These are phyloP conservation scores for Neoitamus cyanurus DNA, from an alignment of 2,888 invertebrate species.

Conservation along the genomic window DNA sequence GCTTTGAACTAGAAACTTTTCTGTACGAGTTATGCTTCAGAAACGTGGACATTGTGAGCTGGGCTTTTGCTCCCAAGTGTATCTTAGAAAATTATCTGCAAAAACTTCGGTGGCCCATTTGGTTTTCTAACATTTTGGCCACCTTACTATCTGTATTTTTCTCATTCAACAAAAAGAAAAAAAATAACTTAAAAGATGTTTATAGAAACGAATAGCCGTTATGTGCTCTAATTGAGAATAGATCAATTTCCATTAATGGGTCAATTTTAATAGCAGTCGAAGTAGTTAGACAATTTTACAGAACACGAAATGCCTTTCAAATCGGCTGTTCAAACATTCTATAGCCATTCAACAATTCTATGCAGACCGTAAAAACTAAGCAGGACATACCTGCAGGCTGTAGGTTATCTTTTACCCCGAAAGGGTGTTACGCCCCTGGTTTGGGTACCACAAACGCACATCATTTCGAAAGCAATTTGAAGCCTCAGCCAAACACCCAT, in stretches of 20 bases:
- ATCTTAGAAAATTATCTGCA: too few relatives aligned
- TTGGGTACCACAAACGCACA: background rate
- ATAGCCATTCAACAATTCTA: background rate
- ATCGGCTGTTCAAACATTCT: background rate
- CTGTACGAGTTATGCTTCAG: too few relatives aligned
- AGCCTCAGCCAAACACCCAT: slow-evolving; percentile 18
- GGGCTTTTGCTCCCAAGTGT: too few relatives aligned
- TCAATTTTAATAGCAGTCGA: background rate
- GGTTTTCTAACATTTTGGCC: too few relatives aligned
- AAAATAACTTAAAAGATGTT: too few relatives aligned
- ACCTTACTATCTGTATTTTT: too few relatives aligned
- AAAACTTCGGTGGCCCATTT: too few relatives aligned
- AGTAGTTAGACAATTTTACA: background rate
- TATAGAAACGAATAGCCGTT: too few relatives aligned
- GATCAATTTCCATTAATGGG: background rate
- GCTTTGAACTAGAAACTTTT: too few relatives aligned
- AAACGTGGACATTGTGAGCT: too few relatives aligned
- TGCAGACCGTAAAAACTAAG: background rate
- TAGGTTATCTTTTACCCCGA: background rate
- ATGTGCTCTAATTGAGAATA: too few relatives aligned
- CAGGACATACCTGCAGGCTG: background rate
- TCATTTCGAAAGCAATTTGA: slow-evolving; percentile 18
- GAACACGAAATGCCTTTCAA: background rate
- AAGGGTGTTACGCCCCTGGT: background rate
- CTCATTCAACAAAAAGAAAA: too few relatives aligned